Conservation (phyloP, 2,797 vertebrate genomes). For the Oophaga sylvatica region DNA sequence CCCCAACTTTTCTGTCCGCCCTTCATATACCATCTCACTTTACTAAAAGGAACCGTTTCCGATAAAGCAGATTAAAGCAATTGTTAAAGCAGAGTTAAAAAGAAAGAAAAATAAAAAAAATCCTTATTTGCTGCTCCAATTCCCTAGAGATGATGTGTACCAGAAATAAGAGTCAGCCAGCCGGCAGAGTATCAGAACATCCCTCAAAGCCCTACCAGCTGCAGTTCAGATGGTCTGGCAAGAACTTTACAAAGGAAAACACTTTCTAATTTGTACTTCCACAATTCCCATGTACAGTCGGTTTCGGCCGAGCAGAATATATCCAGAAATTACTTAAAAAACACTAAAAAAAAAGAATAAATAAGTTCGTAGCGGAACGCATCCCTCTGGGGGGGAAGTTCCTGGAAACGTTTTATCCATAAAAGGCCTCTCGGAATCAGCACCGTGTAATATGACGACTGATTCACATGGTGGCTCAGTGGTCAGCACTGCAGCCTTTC, state of each 20-base stretch:
- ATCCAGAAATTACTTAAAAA: slow-evolving; percentile 20
- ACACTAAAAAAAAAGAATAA: not conserved
- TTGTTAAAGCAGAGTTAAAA: slow-evolving; percentile 10
- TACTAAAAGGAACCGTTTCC: not conserved
- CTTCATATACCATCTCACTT: not conserved
- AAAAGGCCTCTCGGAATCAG: slow-evolving; percentile 17
- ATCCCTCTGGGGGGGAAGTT: slow-evolving; percentile 5
- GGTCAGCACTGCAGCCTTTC: too few relatives aligned
- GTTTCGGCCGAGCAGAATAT: slow-evolving; percentile 35
- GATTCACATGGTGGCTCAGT: not conserved
- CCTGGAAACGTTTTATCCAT: slow-evolving; percentile 9
- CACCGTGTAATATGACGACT: not conserved
- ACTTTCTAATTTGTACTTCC: slow-evolving; percentile 58
- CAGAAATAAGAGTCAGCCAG: slow-evolving; percentile 63
- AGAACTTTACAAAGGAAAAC: slow-evolving; percentile 57
- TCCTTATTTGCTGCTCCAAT: slow-evolving; percentile 64
- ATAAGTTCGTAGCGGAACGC: not conserved
- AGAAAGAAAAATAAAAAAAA: not conserved
- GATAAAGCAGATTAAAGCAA: slow-evolving; percentile 6
- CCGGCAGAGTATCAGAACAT: slow-evolving; percentile 65
- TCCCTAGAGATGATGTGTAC: slow-evolving; percentile 65
- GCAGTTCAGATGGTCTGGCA: slow-evolving; percentile 61
- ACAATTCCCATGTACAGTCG: slow-evolving; percentile 59
- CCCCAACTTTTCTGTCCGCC: not conserved
- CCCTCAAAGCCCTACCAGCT: slow-evolving; percentile 65